A percentile compares a stretch with the other conserved stretches of the same genome.
These are phyloP conservation scores for Knipowitschia caucasica DNA, from an alignment of 2,797 vertebrate genomes.

Conservation along the genomic window DNA sequence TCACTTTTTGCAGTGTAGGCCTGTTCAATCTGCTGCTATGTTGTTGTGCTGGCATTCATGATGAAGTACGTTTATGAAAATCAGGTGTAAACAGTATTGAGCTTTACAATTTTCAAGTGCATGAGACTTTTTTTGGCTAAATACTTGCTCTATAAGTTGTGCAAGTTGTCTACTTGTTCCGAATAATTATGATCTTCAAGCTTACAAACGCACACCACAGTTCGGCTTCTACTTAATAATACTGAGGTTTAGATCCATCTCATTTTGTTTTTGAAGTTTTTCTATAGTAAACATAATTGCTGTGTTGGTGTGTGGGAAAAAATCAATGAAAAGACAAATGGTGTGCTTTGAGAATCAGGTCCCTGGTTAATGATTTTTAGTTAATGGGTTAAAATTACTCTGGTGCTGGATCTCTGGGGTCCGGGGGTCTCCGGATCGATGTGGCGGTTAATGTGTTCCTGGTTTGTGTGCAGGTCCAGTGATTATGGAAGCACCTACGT, in stretches of 20 bases:
- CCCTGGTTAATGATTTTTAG: conserved; percentile 47
- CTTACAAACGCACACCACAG: too few species aligned
- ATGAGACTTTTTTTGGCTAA: too few species aligned
- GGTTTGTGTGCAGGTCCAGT: conserved; percentile 80
- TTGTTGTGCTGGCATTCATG: too few species aligned
- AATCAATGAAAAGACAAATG: conserved; percentile 37
- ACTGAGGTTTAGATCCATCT: not conserved
- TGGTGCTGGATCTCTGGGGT: conserved; percentile 14
- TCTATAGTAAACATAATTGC: conserved; percentile 15
- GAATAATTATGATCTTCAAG: too few species aligned
- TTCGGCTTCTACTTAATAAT: not conserved
- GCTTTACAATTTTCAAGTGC: too few species aligned
- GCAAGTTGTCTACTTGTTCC: too few species aligned
- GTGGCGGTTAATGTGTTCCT: not conserved
- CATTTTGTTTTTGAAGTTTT: conserved; percentile 14
- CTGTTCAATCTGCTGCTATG: too few species aligned
- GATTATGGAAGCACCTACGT: conserved; percentile 93
- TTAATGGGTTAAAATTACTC: conserved; percentile 48
- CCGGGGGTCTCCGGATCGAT: not conserved
- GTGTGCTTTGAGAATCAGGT: conserved; percentile 25
- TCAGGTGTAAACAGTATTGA: too few species aligned
- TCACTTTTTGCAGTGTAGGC: too few species aligned
- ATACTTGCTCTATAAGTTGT: too few species aligned
- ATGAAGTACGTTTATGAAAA: too few species aligned
- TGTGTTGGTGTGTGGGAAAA: conserved; percentile 16